Percentiles rank a stretch among this genome's conserved stretches.
Evolutionary conservation across 2,888 invertebrate genomes (phyloP).

Genomic region (Petrolisthes manimaculis): DNA sequence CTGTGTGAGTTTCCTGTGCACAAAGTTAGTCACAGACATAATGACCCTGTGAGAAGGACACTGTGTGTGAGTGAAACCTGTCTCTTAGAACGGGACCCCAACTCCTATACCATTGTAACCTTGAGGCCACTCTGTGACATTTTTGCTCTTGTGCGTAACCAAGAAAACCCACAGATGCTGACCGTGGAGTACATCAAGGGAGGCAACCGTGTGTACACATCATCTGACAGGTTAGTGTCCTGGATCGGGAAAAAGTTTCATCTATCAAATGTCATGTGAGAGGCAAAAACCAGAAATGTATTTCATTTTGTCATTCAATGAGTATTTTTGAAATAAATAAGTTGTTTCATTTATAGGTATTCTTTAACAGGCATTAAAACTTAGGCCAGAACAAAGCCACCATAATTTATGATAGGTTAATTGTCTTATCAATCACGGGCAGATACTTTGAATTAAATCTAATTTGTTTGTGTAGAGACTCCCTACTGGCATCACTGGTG

Average conservation of each 20-base stretch:
- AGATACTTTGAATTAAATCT: not conserved
- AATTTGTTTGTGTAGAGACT: conserved; percentile 79
- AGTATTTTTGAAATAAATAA: too few relatives aligned
- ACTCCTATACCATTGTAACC: conserved; percentile 94
- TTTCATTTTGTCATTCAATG: too few relatives aligned
- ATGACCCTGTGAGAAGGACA: conserved; percentile 87
- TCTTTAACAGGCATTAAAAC: not conserved
- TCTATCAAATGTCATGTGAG: too few relatives aligned
- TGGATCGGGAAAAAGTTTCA: too few relatives aligned
- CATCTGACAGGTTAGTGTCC: conserved; percentile 58
- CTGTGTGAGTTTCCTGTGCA: conserved; percentile 96
- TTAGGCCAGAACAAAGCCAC: too few relatives aligned
- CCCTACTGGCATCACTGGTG: conserved; percentile 91
- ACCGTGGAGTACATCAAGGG: conserved; percentile 94
- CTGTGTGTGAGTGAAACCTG: conserved; percentile 96
- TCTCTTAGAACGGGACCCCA: conserved; percentile 94
- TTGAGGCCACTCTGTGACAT: conserved; percentile 78
- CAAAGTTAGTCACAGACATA: conserved; percentile 83
- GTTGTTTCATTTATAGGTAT: too few relatives aligned
- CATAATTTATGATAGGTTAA: too few relatives aligned
- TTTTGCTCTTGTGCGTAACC: conserved; percentile 90
- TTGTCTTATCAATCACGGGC: too few relatives aligned
- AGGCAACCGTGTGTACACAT: conserved; percentile 82
- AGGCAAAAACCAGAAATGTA: too few relatives aligned
- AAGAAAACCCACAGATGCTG: conserved; percentile 92